These are phyloP conservation scores for Microctonus aethiopoides DNA, from an alignment of 2,888 invertebrate genomes.

Conservation along the genomic window DNA sequence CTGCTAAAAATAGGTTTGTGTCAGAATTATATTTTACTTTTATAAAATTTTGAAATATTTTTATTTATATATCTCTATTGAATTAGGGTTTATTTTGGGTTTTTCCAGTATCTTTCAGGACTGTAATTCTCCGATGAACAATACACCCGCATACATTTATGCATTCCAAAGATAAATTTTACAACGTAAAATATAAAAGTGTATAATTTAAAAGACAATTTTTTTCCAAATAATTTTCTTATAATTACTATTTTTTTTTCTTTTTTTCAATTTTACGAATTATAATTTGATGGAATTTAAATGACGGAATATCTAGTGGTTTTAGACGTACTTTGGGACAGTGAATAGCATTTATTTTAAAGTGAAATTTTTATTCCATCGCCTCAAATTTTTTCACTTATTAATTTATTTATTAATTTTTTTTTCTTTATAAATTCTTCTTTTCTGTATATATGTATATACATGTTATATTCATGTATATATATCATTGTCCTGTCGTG, in stretches of 20 bases:
- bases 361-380: too few relatives aligned
- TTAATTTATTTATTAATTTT: neutral
- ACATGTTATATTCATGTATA: neutral
- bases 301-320: conserved; percentile 65
- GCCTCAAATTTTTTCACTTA: neutral
- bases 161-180: neutral
- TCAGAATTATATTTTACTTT: neutral
- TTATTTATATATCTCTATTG: neutral
- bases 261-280: conserved; percentile 56
- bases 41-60: neutral
- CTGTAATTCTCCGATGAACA: neutral
- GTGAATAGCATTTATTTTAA: neutral
- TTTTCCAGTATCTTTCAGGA: neutral
- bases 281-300: conserved; percentile 65
- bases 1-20: conserved; percentile 95
- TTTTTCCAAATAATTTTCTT: neutral
- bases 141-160: neutral
- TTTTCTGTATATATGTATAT: conserved; percentile 48
- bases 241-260: neutral
- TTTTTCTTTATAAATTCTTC: conserved; percentile 31
- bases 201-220: neutral
- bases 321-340: conserved; percentile 53
- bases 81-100: neutral
- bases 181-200: neutral
- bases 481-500: neutral